These are phyloP conservation scores for Callocephalon fimbriatum DNA, from an alignment of 2,113 vertebrate genomes.

Conservation along the genomic window DNA sequence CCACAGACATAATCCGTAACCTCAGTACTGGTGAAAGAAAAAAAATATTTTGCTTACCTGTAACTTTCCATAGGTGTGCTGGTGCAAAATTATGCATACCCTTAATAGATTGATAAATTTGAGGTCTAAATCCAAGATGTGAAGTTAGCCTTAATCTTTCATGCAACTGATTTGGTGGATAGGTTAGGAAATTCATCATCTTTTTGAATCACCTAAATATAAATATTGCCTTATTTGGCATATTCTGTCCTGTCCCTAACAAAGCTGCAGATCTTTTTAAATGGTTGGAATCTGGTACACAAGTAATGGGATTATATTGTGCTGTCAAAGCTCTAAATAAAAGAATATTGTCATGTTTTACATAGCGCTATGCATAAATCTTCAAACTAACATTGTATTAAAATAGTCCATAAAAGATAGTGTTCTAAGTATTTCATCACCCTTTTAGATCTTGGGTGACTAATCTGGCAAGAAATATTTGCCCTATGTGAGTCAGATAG, in stretches of 20 bases:
- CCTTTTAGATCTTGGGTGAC: neutral
- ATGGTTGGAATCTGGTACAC: neutral
- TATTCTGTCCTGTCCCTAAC: neutral
- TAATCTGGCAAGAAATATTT: neutral
- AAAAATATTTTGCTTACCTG: neutral
- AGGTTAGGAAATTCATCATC: neutral
- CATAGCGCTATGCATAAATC: neutral
- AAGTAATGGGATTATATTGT: neutral
- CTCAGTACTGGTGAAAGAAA: neutral
- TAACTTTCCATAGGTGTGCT: neutral
- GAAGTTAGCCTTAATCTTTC: neutral
- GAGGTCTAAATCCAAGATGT: neutral
- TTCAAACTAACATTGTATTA: neutral
- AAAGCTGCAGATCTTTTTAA: neutral
- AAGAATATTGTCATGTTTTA: neutral
- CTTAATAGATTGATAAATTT: neutral
- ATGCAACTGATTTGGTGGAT: neutral
- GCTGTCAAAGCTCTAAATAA: neutral
- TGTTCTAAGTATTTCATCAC: neutral
- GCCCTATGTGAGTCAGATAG: neutral
- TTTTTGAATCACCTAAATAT: neutral
- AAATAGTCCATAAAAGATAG: neutral
- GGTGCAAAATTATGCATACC: accelerated
- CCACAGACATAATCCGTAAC: neutral
- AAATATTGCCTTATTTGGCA: neutral